These are phyloP conservation scores for Drosophila paulistorum DNA, from an alignment of 1,140 invertebrate species.

Conservation along the genomic window DNA sequence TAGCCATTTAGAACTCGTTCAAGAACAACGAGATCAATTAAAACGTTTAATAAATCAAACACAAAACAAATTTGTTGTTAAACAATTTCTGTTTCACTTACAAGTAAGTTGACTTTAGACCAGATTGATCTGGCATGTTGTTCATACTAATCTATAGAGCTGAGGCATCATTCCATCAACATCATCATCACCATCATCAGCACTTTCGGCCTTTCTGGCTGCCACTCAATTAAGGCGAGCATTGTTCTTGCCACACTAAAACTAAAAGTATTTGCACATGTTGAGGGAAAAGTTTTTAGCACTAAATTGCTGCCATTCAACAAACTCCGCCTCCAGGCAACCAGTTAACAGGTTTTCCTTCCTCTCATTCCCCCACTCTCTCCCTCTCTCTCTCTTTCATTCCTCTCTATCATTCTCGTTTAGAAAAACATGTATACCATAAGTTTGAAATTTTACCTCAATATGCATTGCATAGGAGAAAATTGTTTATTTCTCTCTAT, in stretches of 20 bases:
- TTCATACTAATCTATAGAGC: no score
- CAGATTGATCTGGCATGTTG: constrained; percentile 10
- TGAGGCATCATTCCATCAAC: not conserved
- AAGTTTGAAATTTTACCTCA: constrained; percentile 4
- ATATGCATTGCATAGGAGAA: constrained; percentile 8
- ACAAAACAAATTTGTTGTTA: not conserved
- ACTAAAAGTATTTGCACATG: constrained; percentile 17
- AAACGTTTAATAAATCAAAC: constrained; percentile 1
- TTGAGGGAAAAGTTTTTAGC: constrained; percentile 18
- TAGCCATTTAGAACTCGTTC: not conserved
- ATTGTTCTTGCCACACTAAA: constrained; percentile 6
- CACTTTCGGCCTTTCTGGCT: constrained; percentile 16
- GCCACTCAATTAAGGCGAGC: constrained; percentile 18
- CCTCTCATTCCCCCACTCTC: not conserved
- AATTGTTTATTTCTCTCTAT: not conserved
- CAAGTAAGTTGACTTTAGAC: constrained; percentile 13
- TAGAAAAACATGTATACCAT: constrained; percentile 2
- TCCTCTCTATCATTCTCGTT: no score
- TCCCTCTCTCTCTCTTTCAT: not conserved
- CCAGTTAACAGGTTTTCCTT: constrained; percentile 5
- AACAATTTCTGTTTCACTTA: constrained; percentile 4
- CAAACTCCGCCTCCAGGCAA: constrained; percentile 3
- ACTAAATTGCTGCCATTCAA: constrained; percentile 20
- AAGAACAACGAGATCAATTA: not conserved
- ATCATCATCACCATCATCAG: not conserved